Evolutionary conservation across 2,888 invertebrate species (phyloP).

Genomic region (Perizoma flavofasciatum): DNA sequence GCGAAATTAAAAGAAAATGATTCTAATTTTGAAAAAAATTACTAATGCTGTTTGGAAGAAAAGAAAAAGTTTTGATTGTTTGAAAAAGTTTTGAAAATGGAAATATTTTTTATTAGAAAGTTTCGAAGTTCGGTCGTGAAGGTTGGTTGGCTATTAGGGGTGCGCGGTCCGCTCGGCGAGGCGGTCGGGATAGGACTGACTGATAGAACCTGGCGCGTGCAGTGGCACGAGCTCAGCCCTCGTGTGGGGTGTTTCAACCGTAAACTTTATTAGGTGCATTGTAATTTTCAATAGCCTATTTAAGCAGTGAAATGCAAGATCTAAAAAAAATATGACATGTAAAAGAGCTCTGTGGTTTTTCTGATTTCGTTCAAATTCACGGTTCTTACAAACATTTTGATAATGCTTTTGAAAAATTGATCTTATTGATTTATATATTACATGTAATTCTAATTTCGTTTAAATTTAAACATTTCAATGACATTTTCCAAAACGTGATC

Average conservation of each 20-base stretch:
- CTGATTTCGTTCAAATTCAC: no score
- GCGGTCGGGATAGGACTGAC: conserved; percentile 77
- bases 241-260: conserved; percentile 53
- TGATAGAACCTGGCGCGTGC: conserved; percentile 73
- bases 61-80: conserved; percentile 30
- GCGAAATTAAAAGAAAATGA: conserved; percentile 36
- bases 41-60: conserved; percentile 16
- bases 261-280: conserved; percentile 34
- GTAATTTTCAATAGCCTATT: conserved; percentile 25
- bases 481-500: no score
- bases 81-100: conserved; percentile 20
- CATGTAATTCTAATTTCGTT: no score
- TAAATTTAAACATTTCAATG: no score
- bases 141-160: conserved; percentile 56
- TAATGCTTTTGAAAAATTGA: no score
- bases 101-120: conserved; percentile 39
- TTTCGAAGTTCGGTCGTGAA: conserved; percentile 38
- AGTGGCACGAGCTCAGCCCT: conserved; percentile 61
- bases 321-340: neutral
- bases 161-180: conserved; percentile 75
- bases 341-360: no score
- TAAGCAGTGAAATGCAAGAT: conserved; percentile 4
- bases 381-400: no score
- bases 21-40: conserved; percentile 29
- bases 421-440: no score